Percentiles rank a stretch among this genome's conserved stretches.
Evolutionary conservation across 1,140 invertebrate species (phyloP).

Genomic region (Anastrepha obliqua): DNA sequence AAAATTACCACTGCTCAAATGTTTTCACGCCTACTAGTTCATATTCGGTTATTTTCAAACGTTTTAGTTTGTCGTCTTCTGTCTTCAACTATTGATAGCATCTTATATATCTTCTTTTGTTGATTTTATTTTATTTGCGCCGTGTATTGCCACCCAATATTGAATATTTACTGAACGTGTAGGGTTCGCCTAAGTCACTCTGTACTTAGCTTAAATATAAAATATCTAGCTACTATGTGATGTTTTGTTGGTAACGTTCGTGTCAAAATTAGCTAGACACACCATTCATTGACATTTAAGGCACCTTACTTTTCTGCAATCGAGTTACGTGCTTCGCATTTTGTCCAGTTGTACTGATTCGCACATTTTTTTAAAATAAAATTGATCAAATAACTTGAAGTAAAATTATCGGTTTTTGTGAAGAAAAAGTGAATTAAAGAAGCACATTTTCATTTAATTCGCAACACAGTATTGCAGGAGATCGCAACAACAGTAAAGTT

Average conservation of each 20-base stretch:
- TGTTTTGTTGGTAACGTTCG: background rate
- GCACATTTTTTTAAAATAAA: slow-evolving; percentile 8
- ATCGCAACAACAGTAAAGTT: slow-evolving; percentile 55
- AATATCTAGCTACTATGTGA: background rate
- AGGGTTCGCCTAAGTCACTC: background rate
- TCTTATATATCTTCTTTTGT: no score
- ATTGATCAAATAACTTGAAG: slow-evolving; percentile 28
- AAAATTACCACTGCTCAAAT: no score
- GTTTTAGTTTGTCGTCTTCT: no score
- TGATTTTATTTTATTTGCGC: no score
- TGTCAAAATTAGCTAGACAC: slow-evolving; percentile 2
- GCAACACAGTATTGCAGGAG: slow-evolving; percentile 12
- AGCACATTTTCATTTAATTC: background rate
- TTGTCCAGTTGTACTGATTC: background rate
- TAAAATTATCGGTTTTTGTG: slow-evolving; percentile 19
- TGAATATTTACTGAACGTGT: no score
- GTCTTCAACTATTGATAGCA: no score
- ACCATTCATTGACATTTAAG: slow-evolving; percentile 19
- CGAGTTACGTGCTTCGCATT: slow-evolving; percentile 28
- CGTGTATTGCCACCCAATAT: no score
- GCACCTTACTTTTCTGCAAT: slow-evolving; percentile 14
- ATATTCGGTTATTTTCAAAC: no score
- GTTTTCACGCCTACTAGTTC: no score
- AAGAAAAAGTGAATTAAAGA: background rate
- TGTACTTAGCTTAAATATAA: background rate